phyloP scores from a whole-genome alignment of 2,113 vertebrate genomes.

The Odobenus rosmarus region DNA sequence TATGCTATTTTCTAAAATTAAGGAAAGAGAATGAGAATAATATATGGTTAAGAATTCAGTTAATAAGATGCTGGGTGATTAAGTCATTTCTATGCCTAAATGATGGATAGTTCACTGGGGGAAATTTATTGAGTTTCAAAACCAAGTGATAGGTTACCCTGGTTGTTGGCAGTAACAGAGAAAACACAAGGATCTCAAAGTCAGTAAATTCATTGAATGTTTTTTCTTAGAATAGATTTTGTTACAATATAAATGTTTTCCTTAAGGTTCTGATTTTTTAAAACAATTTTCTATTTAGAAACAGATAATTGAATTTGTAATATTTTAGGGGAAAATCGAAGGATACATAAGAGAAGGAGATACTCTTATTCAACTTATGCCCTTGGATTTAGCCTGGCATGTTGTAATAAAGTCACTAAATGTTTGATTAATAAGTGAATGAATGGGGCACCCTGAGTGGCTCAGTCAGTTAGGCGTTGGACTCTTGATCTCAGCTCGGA shows the following conservation, averaged over 20 bases:
- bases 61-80: slow-evolving; percentile 4
- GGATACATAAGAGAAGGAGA: neutral
- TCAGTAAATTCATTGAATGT: slow-evolving; percentile 7
- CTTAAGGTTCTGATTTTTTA: slow-evolving; percentile 27
- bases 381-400: neutral
- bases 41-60: neutral
- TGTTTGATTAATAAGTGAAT: neutral
- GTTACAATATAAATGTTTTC: slow-evolving; percentile 48
- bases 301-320: neutral
- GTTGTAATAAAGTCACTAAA: neutral
- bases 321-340: neutral
- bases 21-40: neutral
- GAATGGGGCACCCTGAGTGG: neutral
- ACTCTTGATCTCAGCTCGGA: neutral
- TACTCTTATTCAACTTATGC: neutral
- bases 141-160: neutral
- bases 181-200: slow-evolving; percentile 38
- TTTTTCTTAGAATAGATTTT: slow-evolving; percentile 52
- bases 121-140: slow-evolving; percentile 43
- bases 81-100: neutral
- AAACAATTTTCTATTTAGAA: neutral
- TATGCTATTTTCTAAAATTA: slow-evolving; percentile 46
- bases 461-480: neutral
- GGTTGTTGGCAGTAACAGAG: neutral
- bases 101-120: neutral